Conservation (phyloP, 2,797 vertebrate species). For the Ptychobarbus kaznakovi region DNA sequence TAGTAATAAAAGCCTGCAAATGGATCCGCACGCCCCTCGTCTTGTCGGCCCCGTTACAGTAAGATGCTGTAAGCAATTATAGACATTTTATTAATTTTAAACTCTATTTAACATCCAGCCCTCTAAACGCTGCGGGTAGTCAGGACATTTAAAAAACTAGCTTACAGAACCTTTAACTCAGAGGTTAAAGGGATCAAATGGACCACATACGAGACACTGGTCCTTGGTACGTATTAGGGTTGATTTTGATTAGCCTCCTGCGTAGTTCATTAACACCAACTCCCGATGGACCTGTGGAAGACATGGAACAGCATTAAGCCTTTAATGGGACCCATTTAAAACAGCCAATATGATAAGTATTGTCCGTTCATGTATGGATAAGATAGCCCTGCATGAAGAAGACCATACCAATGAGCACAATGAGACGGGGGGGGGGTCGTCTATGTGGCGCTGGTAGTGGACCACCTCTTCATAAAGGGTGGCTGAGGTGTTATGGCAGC, state of each 20-base stretch:
- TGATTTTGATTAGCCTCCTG: conserved; percentile 83
- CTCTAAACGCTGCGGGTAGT: neutral
- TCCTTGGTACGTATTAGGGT: conserved; percentile 84
- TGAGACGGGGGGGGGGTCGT: conserved; percentile 83
- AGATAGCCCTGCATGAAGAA: neutral
- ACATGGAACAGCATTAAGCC: neutral
- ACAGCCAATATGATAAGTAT: neutral
- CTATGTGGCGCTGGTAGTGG: conserved; percentile 81
- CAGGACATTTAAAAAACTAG: neutral
- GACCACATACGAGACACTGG: conserved; percentile 86
- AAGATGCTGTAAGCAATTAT: neutral
- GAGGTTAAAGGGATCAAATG: neutral
- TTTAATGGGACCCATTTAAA: neutral
- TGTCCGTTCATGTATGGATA: neutral
- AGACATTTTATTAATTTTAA: neutral
- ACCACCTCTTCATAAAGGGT: conserved; percentile 88
- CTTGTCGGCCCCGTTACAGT: too few relatives aligned
- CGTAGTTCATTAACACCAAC: conserved; percentile 91
- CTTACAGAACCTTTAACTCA: neutral
- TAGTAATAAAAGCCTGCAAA: too few relatives aligned
- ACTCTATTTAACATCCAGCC: neutral
- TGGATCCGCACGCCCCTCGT: too few relatives aligned
- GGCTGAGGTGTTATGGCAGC: conserved; percentile 67
- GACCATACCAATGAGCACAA: conserved; percentile 86
- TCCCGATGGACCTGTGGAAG: conserved; percentile 84